These are phyloP conservation scores for Albula goreensis DNA, from an alignment of 2,113 vertebrate species.

Conservation along the genomic window DNA sequence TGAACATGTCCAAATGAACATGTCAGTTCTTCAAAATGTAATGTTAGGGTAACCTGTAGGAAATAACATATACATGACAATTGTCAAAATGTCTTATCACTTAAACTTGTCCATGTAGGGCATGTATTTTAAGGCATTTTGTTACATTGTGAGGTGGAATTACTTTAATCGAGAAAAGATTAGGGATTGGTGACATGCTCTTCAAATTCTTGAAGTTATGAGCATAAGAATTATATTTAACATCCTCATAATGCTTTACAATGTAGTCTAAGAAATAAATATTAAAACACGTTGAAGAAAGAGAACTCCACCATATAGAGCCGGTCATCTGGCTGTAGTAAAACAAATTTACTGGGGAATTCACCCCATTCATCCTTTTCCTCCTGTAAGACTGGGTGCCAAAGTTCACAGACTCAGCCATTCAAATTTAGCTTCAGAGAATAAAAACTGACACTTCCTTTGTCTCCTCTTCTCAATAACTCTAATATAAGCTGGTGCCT, in stretches of 20 bases:
- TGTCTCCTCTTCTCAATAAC: not conserved
- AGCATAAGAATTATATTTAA: no score
- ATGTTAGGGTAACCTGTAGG: no score
- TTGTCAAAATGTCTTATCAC: no score
- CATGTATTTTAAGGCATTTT: no score
- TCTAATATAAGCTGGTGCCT: not conserved
- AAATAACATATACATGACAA: no score
- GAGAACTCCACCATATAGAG: not conserved
- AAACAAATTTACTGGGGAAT: not conserved
- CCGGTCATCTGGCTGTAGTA: not conserved
- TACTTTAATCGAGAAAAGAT: no score
- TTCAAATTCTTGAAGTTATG: no score
- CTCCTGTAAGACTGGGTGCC: not conserved
- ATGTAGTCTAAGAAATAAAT: not conserved
- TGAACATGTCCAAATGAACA: no score
- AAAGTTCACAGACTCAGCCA: not conserved
- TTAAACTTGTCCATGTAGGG: no score
- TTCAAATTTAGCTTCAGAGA: not conserved
- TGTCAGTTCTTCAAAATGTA: no score
- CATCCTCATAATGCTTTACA: not conserved
- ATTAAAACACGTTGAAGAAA: not conserved
- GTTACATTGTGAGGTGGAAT: no score
- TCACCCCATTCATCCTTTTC: not conserved
- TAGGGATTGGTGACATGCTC: no score
- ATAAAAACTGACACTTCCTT: constrained; percentile 5